A percentile compares a stretch with the other conserved stretches of the same genome.
These are phyloP conservation scores for Microcebus lehilahytsara DNA, from an alignment of 2,113 vertebrate species.

Conservation along the genomic window DNA sequence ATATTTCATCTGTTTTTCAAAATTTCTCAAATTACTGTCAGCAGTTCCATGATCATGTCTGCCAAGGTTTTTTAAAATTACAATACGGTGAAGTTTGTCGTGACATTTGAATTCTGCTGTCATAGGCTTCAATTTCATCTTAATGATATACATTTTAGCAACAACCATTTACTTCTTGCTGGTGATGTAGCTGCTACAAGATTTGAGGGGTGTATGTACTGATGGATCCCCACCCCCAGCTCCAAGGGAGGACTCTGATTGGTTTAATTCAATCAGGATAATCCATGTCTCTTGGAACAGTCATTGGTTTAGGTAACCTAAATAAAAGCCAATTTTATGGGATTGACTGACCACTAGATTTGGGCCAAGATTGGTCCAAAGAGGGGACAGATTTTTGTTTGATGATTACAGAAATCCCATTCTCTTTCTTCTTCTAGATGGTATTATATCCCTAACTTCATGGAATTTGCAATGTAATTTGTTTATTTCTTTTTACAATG, in stretches of 20 bases:
- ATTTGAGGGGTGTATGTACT: not conserved
- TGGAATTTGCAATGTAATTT: not conserved
- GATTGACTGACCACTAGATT: not conserved
- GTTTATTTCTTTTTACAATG: too few relatives aligned
- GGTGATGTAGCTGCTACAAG: not conserved
- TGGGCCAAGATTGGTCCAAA: not conserved
- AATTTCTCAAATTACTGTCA: not conserved
- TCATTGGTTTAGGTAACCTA: not conserved
- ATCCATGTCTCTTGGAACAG: not conserved
- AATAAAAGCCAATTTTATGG: not conserved
- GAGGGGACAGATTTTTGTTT: not conserved
- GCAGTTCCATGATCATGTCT: not conserved
- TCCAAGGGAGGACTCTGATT: not conserved
- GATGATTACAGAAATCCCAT: not conserved
- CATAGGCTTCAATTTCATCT: not conserved
- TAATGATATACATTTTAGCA: not conserved
- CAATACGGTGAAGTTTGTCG: not conserved
- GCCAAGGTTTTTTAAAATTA: not conserved
- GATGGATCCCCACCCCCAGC: not conserved
- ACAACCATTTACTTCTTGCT: not conserved
- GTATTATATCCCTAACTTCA: not conserved
- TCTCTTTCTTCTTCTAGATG: not conserved
- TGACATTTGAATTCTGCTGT: not conserved
- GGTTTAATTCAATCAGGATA: not conserved
- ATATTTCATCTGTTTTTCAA: not conserved